Conservation (phyloP, 2,113 vertebrate species). For the Mionectes macconnelli region DNA sequence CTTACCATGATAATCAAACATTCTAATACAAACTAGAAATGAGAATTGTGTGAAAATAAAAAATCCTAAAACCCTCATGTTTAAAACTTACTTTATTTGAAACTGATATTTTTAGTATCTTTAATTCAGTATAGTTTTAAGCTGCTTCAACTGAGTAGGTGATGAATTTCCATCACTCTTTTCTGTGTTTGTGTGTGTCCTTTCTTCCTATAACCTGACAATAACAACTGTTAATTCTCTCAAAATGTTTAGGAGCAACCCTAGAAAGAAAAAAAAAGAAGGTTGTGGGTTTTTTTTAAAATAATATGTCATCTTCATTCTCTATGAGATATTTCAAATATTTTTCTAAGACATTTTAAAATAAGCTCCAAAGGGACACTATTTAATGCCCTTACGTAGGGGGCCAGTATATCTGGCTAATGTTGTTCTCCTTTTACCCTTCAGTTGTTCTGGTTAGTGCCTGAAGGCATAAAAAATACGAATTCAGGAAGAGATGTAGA, state of each 20-base stretch:
- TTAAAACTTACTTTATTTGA: background rate
- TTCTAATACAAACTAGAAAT: background rate
- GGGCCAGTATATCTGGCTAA: background rate
- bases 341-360: background rate
- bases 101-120: background rate
- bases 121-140: background rate
- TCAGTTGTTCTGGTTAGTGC: background rate
- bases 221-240: background rate
- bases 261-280: background rate
- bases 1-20: background rate
- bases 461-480: background rate
- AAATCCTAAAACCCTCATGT: background rate
- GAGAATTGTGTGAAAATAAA: background rate
- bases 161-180: background rate
- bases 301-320: accelerated
- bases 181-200: background rate
- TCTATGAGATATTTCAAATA: background rate
- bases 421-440: background rate
- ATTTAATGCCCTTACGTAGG: background rate
- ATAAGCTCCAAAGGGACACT: background rate
- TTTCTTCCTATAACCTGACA: background rate
- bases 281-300: background rate
- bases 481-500: background rate
- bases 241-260: background rate
- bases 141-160: background rate